Conservation (phyloP, 2,113 vertebrate species). For the Astur gentilis region DNA sequence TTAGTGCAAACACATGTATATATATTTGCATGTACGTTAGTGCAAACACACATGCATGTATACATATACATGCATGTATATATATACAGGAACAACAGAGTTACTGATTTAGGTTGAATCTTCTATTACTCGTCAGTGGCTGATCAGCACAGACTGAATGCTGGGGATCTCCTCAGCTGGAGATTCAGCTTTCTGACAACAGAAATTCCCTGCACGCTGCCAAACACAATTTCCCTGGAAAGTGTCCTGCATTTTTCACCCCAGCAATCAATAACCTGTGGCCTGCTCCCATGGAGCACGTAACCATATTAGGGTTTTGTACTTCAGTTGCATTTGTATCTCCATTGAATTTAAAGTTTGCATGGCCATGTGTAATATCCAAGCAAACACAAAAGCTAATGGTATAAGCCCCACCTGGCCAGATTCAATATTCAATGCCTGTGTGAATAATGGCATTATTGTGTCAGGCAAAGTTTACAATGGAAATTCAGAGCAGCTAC, state of each 20-base stretch:
- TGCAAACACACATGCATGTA: too few relatives aligned
- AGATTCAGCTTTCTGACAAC: not conserved
- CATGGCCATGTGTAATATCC: not conserved
- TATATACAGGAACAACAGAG: not conserved
- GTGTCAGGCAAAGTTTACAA: not conserved
- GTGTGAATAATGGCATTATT: not conserved
- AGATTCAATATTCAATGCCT: not conserved
- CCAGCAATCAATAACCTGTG: not conserved
- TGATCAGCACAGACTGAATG: not conserved
- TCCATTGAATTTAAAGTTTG: not conserved
- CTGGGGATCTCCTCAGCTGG: not conserved
- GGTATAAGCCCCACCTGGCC: not conserved
- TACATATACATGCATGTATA: not conserved
- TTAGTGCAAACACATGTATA: not conserved
- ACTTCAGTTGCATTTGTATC: not conserved
- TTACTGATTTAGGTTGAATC: not conserved
- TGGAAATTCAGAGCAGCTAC: conserved; percentile 13
- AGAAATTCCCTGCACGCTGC: not conserved
- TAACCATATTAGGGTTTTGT: not conserved
- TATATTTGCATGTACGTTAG: not conserved
- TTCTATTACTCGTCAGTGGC: not conserved
- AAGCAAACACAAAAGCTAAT: not conserved
- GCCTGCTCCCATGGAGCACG: not conserved
- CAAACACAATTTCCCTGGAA: not conserved
- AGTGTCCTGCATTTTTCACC: not conserved